Base-by-base conservation (phyloP, 2,797 vertebrate species). In the Fistularia commersonii region DNA sequence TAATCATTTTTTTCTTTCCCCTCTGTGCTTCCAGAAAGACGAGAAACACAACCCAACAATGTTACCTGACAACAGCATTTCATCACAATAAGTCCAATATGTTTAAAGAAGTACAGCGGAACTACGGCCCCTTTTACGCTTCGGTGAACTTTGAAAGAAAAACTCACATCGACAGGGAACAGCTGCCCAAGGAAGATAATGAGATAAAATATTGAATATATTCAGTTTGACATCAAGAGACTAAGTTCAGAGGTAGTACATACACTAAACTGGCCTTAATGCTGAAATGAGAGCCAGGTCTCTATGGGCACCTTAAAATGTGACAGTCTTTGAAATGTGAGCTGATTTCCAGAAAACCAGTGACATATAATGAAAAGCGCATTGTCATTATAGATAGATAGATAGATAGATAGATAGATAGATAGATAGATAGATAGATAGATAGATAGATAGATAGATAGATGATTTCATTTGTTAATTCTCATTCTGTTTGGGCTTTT, bases 31-130 rank as follows among this genome's bases (percentile, higher is more conserved):
- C 64, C 63, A 76, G 65, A 78, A 64, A 74, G 63, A 66, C 68
- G 70, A 53, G 55, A 68, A 77, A 78, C 62, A 84, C 67, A 79
- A 81, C 65, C 69, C 69, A 83, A 76, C 77, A 73, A 61, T 57
- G 75, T 80, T 81, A 85, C 76, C 83, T 85, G 83, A 87, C 80
- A 85, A 79, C 74, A 70, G 60, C 66, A 54, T 46, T 70, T 63
- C 58, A 32, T 36, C 63, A 56, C 68, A 80, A 77, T 69, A 71
- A 81, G 62, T 68, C 66, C 79, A 83, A 84, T 64, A 80, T 85
- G 79, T 80, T 58, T 61, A 15, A 59, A 61, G 58, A 62, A 70
- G 68, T 12, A 9, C 68, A 67, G 39, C 51, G 59, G 68, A 76
- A 69, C 74, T 42, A 60, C 34, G 51, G 76, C 56, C 59, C 45